A percentile compares a stretch with the other conserved stretches of the same genome.
phyloP scores from a whole-genome alignment of 2,888 invertebrate species.

The Amitus sp. region DNA sequence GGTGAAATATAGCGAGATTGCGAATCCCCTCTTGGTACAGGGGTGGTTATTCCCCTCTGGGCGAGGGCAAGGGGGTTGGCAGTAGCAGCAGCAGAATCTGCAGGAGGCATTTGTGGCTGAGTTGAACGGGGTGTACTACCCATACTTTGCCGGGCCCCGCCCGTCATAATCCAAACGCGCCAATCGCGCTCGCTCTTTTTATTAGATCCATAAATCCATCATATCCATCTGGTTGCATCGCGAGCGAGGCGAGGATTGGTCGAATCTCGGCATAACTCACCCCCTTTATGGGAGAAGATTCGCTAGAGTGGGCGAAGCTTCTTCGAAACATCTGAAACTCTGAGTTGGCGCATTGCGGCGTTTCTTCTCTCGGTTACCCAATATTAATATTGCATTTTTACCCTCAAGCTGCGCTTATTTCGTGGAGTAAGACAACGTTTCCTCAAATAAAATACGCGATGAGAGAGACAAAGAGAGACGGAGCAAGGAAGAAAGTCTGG shows the following conservation, averaged over 20 bases:
- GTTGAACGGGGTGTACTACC: slow-evolving; percentile 57
- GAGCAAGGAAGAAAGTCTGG: too few species aligned
- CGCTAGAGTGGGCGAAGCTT: slow-evolving; percentile 23
- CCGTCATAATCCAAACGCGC: slow-evolving; percentile 65
- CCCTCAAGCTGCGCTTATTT: slow-evolving; percentile 9
- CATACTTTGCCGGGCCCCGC: slow-evolving; percentile 59
- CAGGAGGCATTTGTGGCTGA: slow-evolving; percentile 57
- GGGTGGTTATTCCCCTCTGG: slow-evolving; percentile 48
- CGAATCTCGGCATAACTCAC: slow-evolving; percentile 40
- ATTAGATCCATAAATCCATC: slow-evolving; percentile 87
- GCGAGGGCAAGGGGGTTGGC: slow-evolving; percentile 38
- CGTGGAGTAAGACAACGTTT: slow-evolving; percentile 14
- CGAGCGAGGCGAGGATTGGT: slow-evolving; percentile 48
- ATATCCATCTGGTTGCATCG: slow-evolving; percentile 67
- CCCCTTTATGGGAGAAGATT: slow-evolving; percentile 31
- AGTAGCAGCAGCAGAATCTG: slow-evolving; percentile 15
- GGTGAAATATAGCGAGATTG: slow-evolving; percentile 57
- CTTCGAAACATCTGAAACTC: slow-evolving; percentile 24
- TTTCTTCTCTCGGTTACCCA: slow-evolving; percentile 69
- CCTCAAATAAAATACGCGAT: slow-evolving; percentile 11
- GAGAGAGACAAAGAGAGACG: slow-evolving; percentile 1
- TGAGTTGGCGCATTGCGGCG: slow-evolving; percentile 66
- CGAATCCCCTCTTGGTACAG: slow-evolving; percentile 32
- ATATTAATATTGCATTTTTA: slow-evolving; percentile 87
- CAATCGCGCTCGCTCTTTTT: slow-evolving; percentile 65